Base-by-base conservation (phyloP, 2,113 vertebrate genomes). In the Lagenorhynchus albirostris region DNA sequence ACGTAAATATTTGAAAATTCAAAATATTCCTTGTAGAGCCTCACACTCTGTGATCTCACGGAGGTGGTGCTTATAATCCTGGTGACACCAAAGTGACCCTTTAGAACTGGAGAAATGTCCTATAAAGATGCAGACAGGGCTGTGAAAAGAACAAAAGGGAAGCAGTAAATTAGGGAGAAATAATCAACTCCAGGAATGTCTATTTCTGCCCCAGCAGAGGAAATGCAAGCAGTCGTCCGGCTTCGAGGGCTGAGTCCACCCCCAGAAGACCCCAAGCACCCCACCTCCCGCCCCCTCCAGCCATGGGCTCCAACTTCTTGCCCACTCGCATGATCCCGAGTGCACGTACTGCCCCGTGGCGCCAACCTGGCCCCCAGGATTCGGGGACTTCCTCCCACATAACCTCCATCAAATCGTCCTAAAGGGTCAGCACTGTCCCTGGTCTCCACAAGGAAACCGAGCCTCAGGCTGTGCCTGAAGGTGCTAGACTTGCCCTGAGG, bases 211-310 rank as follows among this genome's bases (percentile, higher is more conserved):
- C 47, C 7, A 1, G 29, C 12, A 38, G 55, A 86, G 21, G 86
- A 74, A 14, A 31, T 5, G 14, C 20, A 11, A 3, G 7, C 0
- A 3, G 12, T 6, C 5, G 0, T 20, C 2, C 1, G 4, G 18
- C 60, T 58, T 5, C 3, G 12, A 9, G 36, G 36, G 7, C 36
- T 20, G 20, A 11, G 15, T 5, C 18, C 8, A 2, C 44, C 44
- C 67, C n/a, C 23, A 25, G 17, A 47, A 44, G 53, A 44, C 41
- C 44, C 23, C 14, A 25, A 18, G 17, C 0, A 4, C 26, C 21
- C 60, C 60, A 25, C 29, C 71, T 65, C 2, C 71, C 2, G 17
- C 36, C 13, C 15, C 74, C 63, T 91, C 47, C 2, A 0, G 77
- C 77, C 15, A 1, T 8, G 6, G 6, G 11, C 65, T 26, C 13